Conservation (phyloP, 2,113 vertebrate genomes). For the Oplegnathus fasciatus region DNA sequence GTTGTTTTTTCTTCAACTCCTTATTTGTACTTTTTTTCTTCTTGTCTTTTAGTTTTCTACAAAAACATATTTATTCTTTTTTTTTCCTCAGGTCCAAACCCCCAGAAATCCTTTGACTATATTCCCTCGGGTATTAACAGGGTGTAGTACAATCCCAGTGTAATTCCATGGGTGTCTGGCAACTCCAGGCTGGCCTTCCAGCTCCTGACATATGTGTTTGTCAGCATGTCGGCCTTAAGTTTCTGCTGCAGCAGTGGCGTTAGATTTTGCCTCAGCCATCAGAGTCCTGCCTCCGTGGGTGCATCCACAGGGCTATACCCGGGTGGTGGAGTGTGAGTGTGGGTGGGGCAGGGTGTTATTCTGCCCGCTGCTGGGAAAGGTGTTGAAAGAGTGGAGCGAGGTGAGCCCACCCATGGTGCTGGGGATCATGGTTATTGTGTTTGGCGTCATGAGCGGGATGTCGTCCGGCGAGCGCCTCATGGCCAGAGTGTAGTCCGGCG, state of each 20-base stretch:
- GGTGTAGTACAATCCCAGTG: slow-evolving; percentile 57
- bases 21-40: slow-evolving; percentile 62
- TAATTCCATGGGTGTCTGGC: slow-evolving; percentile 57
- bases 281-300: slow-evolving; percentile 59
- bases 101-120: slow-evolving; percentile 65
- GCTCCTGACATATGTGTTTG: slow-evolving; percentile 54
- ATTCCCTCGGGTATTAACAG: slow-evolving; percentile 72
- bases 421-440: slow-evolving; percentile 99
- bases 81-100: slow-evolving; percentile 46
- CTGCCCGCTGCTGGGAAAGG: slow-evolving; percentile 96
- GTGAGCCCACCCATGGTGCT: slow-evolving; percentile 97
- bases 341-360: slow-evolving; percentile 97
- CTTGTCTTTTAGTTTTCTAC: slow-evolving; percentile 68
- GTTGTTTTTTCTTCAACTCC: slow-evolving; percentile 62
- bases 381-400: slow-evolving; percentile 96
- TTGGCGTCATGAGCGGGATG: slow-evolving; percentile 98
- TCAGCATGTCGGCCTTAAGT: slow-evolving; percentile 54
- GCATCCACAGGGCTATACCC: slow-evolving; percentile 93
- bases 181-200: slow-evolving; percentile 63
- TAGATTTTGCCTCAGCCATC: slow-evolving; percentile 52
- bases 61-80: slow-evolving; percentile 67
- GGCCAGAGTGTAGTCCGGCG: slow-evolving; percentile 98
- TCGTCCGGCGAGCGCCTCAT: slow-evolving; percentile 99
- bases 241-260: slow-evolving; percentile 50
- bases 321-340: slow-evolving; percentile 99